These are phyloP conservation scores for Empis stercorea DNA, from an alignment of 2,888 invertebrate genomes.

Conservation along the genomic window DNA sequence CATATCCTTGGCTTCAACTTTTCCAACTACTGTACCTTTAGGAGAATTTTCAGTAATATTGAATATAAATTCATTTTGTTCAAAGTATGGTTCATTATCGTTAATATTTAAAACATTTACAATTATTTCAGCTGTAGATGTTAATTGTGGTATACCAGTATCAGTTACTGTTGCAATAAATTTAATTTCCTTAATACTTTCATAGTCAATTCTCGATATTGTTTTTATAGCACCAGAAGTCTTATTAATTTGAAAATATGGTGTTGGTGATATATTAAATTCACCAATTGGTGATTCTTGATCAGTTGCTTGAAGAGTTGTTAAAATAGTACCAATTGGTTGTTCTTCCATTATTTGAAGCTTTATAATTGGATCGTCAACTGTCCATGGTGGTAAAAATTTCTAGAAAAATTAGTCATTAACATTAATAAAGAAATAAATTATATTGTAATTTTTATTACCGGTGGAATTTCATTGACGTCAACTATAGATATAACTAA, in stretches of 20 bases:
- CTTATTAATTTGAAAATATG: constrained; percentile 69
- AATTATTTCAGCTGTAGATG: constrained; percentile 60
- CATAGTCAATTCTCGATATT: constrained; percentile 70
- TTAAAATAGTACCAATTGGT: constrained; percentile 62
- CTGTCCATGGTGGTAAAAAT: constrained; percentile 61
- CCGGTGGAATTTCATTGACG: constrained; percentile 55
- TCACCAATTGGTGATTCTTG: constrained; percentile 70
- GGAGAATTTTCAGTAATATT: constrained; percentile 64
- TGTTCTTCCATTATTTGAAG: constrained; percentile 69
- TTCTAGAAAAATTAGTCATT: constrained; percentile 36
- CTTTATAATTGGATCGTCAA: constrained; percentile 47
- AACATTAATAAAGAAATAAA: constrained; percentile 6
- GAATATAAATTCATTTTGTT: constrained; percentile 52
- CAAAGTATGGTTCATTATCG: constrained; percentile 74
- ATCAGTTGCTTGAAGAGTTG: constrained; percentile 66
- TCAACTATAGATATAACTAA: constrained; percentile 55
- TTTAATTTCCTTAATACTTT: constrained; percentile 57
- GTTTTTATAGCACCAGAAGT: constrained; percentile 65
- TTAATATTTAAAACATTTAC: constrained; percentile 74
- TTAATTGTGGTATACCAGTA: constrained; percentile 72
- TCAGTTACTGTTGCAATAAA: constrained; percentile 75
- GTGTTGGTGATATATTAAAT: constrained; percentile 49
- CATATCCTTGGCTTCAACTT: constrained; percentile 61
- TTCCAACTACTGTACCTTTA: constrained; percentile 55
- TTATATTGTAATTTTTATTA: constrained; percentile 17